phyloP scores from a whole-genome alignment of 2,888 invertebrate species.

The Urechis unicinctus region DNA sequence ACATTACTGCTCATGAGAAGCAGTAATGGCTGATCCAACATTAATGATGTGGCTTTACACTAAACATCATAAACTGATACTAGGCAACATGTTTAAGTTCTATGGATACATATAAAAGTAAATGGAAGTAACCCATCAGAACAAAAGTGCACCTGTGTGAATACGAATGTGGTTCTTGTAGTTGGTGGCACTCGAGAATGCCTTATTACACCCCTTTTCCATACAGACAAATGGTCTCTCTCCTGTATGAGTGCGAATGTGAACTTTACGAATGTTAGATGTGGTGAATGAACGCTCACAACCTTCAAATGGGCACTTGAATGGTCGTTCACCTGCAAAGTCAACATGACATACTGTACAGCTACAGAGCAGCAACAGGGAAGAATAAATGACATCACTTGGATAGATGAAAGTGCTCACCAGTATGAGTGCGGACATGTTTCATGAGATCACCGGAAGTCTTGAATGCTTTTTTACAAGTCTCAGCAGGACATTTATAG shows the following conservation, averaged over 20 bases:
- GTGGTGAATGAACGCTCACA: conserved; percentile 65
- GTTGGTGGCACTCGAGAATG: conserved; percentile 65
- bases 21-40: background rate
- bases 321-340: conserved; percentile 50
- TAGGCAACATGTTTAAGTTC: background rate
- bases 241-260: conserved; percentile 64
- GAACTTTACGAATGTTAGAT: conserved; percentile 64
- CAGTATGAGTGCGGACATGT: conserved; percentile 60
- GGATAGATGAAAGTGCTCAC: conserved; percentile 32
- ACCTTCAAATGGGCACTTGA: conserved; percentile 54
- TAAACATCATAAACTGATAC: background rate
- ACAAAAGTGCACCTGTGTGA: conserved; percentile 60
- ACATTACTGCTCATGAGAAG: too few species aligned
- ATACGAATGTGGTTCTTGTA: conserved; percentile 65
- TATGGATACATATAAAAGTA: background rate
- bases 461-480: conserved; percentile 58
- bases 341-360: too few species aligned
- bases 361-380: background rate
- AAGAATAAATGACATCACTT: background rate
- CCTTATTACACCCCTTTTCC: conserved; percentile 59
- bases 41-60: background rate
- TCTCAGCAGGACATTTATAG: conserved; percentile 53
- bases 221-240: conserved; percentile 63
- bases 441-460: conserved; percentile 61
- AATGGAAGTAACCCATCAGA: background rate